These are phyloP conservation scores for Ferdinandea cuprea DNA, from an alignment of 2,888 invertebrate genomes.

Conservation along the genomic window DNA sequence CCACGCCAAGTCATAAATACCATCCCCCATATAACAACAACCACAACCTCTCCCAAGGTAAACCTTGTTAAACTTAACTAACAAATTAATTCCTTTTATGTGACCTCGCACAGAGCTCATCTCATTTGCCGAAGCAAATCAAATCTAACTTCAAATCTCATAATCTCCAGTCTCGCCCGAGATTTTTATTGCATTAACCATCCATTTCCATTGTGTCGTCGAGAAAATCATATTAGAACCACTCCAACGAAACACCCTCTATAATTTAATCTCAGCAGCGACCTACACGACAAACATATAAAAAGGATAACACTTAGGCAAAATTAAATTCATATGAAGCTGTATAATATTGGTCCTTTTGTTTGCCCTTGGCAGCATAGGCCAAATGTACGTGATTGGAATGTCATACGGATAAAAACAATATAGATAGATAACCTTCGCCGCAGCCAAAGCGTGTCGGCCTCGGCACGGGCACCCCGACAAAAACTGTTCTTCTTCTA, in stretches of 20 bases:
- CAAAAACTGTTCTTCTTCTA: neutral
- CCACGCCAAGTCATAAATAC: no score
- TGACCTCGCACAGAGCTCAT: neutral
- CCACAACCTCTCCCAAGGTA: no score
- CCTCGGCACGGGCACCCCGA: neutral
- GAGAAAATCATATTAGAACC: slow-evolving; percentile 21
- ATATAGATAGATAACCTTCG: slow-evolving; percentile 41
- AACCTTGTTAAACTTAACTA: neutral
- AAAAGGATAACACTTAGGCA: slow-evolving; percentile 66
- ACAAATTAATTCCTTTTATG: neutral
- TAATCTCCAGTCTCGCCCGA: slow-evolving; percentile 38
- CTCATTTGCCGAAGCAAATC: slow-evolving; percentile 21
- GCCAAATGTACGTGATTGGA: slow-evolving; percentile 31
- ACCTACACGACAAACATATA: slow-evolving; percentile 50
- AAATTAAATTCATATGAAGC: slow-evolving; percentile 53
- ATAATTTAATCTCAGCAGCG: slow-evolving; percentile 55
- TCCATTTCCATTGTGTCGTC: slow-evolving; percentile 15
- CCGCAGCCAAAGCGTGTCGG: neutral
- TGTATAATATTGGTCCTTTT: slow-evolving; percentile 28
- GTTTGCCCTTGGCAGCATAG: slow-evolving; percentile 17
- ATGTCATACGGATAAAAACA: slow-evolving; percentile 23
- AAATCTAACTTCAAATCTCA: slow-evolving; percentile 37
- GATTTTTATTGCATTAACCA: slow-evolving; percentile 37
- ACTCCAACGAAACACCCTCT: neutral
- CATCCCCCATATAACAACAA: no score